Evolutionary conservation across 2,113 vertebrate species (phyloP).

Genomic region (Osmerus eperlanus): DNA sequence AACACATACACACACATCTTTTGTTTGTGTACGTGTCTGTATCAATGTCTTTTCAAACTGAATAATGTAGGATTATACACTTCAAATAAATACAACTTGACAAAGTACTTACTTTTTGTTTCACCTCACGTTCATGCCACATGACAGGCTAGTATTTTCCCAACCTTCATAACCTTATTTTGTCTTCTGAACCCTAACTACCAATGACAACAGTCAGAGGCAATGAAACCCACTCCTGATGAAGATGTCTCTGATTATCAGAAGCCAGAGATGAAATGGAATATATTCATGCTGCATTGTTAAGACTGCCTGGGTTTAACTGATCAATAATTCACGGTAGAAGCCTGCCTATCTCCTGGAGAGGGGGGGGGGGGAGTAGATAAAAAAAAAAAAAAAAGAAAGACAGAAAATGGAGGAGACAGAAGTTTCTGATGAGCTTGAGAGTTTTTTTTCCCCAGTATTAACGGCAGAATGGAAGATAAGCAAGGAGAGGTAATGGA

Average conservation of each 20-base stretch:
- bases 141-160: no score
- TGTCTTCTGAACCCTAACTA: no score
- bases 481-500: constrained; percentile 57
- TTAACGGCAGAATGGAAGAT: constrained; percentile 47
- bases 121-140: no score
- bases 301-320: constrained; percentile 20
- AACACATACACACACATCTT: no score
- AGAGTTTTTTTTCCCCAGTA: constrained; percentile 7
- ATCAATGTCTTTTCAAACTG: no score
- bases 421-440: constrained; percentile 36
- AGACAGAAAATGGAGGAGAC: constrained; percentile 6
- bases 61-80: no score
- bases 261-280: constrained; percentile 28
- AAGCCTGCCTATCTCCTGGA: constrained; percentile 14
- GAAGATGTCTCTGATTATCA: constrained; percentile 6
- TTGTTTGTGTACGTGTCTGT: no score
- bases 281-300: constrained; percentile 37
- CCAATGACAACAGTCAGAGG: constrained; percentile 5
- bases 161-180: no score
- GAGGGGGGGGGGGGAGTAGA: constrained; percentile 4
- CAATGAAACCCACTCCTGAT: constrained; percentile 7
- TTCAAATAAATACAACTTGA: no score
- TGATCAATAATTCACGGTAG: constrained; percentile 58
- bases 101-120: no score
- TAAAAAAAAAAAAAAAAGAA: constrained; percentile 18